A percentile compares a stretch with the other conserved stretches of the same genome.
phyloP scores from a whole-genome alignment of 92 coral and sea anemone species.

The Pocillopora meandrina region DNA sequence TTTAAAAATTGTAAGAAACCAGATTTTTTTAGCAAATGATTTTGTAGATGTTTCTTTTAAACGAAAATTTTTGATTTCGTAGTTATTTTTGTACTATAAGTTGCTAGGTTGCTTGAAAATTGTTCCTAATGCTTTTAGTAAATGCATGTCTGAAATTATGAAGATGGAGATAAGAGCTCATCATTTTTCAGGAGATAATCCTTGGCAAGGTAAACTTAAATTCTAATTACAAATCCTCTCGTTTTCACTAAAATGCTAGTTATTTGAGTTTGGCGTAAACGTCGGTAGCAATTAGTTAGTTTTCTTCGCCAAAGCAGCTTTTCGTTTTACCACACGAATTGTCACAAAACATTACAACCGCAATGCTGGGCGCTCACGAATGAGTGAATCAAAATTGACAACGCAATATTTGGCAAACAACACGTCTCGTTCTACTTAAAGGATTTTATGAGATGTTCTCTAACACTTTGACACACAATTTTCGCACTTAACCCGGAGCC shows the following conservation, averaged over 20 bases:
- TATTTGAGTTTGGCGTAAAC: constrained; percentile 22
- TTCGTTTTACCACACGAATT: constrained; percentile 33
- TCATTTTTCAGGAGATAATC: constrained; percentile 44
- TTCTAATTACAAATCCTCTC: constrained; percentile 25
- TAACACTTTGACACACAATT: constrained; percentile 29
- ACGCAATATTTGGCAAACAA: constrained; percentile 82
- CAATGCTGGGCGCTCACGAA: constrained; percentile 24
- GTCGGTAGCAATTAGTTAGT: constrained; percentile 22
- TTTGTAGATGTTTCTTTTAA: not conserved
- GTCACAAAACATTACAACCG: constrained; percentile 33
- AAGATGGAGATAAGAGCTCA: constrained; percentile 31
- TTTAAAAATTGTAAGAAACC: constrained; percentile 24
- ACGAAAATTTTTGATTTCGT: constrained; percentile 9
- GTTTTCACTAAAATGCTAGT: constrained; percentile 8
- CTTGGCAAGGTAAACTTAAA: constrained; percentile 34
- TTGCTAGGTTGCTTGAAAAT: constrained; percentile 47
- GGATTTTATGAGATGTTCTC: constrained; percentile 58
- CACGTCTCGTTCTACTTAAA: constrained; percentile 63
- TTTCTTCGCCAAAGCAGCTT: constrained; percentile 18
- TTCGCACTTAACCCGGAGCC: constrained; percentile 11
- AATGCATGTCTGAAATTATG: constrained; percentile 53
- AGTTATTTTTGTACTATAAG: constrained; percentile 30
- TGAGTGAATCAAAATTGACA: constrained; percentile 40
- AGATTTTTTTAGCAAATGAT: constrained; percentile 1
- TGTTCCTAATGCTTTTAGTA: constrained; percentile 43